Evolutionary conservation across 2,113 vertebrate genomes (phyloP), one percentile per base, ranked within the genome.

Genomic region (Chloropsis cyanopogon): DNA sequence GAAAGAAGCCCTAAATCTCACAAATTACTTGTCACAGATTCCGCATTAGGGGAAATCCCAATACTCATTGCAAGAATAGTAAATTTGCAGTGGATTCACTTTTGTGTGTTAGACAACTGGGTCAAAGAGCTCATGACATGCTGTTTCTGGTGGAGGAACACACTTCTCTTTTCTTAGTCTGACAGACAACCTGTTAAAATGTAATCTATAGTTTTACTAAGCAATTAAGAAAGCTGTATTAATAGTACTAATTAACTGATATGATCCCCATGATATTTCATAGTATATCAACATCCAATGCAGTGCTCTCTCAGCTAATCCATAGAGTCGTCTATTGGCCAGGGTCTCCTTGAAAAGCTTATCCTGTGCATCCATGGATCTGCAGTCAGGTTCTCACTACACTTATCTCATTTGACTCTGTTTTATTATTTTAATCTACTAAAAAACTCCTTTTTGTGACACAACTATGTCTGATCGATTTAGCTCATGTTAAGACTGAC

Each of bases 321-420:
- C 2, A 0, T 35, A 54, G 8, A 50, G 23, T 29, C 0, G 1
- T 50, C 15, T 50, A 1, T 66, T 69, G 29, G 18, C 56, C 75
- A 24, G 8, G 35, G 52, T 59, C 24, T 60, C 26, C 21, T 50
- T 39, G 42, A 19, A 21, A 75, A 23, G 4, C 13, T 73, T 41
- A n/a, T 66, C 18, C 21, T 65, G 2, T 46, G 20, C 21, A 59
- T 47, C 10, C 49, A 50, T 26, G 10, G 14, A 31, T 49, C 28
- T 83, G 24, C 59, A 61, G 23, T 47, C 64, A 79, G 12, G 22
- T n/a, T 59, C 17, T 21, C 14, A 71, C 11, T 4, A 57, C 41
- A n/a, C 4, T 12, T 46, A 8, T 50, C 8, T 63, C 16, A 39
- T 66, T 82, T 24, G 68, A 17, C 10, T 64, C 11, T 33, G 5